Percentiles rank a stretch among this genome's conserved stretches.
Evolutionary conservation across 2,113 vertebrate species (phyloP).

Genomic region (Trichechus manatus): DNA sequence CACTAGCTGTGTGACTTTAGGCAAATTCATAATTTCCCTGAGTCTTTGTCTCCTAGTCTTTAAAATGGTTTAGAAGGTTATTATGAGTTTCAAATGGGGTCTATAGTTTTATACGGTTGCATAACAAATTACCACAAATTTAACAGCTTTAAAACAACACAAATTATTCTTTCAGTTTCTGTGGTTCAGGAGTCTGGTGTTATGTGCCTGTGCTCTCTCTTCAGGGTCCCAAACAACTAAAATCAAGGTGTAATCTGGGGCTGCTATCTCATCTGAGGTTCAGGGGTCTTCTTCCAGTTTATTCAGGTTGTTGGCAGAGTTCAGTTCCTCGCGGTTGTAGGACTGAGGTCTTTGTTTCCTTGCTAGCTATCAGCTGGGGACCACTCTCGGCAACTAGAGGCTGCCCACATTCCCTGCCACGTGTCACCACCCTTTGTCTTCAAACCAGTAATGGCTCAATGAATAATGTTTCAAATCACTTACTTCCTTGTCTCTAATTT

Average conservation of each 20-base stretch:
- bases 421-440: not conserved
- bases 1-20: not conserved
- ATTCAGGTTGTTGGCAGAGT: not conserved
- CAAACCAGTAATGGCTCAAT: not conserved
- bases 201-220: not conserved
- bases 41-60: conserved; percentile 40
- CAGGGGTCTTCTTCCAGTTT: not conserved
- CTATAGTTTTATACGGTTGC: not conserved
- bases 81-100: not conserved
- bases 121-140: not conserved
- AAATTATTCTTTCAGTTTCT: not conserved
- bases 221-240: not conserved
- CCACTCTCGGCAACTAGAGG: not conserved
- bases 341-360: not conserved
- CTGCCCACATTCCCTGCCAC: not conserved
- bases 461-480: not conserved
- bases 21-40: not conserved
- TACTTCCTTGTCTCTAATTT: not conserved
- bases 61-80: not conserved
- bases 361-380: not conserved
- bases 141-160: not conserved
- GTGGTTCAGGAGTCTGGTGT: not conserved
- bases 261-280: not conserved
- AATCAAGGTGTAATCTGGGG: not conserved
- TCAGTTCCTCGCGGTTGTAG: not conserved